A percentile compares a stretch with the other conserved stretches of the same genome.
These are phyloP conservation scores for Lysiphlebus fabarum DNA, from an alignment of 1,140 invertebrate genomes.

Conservation along the genomic window DNA sequence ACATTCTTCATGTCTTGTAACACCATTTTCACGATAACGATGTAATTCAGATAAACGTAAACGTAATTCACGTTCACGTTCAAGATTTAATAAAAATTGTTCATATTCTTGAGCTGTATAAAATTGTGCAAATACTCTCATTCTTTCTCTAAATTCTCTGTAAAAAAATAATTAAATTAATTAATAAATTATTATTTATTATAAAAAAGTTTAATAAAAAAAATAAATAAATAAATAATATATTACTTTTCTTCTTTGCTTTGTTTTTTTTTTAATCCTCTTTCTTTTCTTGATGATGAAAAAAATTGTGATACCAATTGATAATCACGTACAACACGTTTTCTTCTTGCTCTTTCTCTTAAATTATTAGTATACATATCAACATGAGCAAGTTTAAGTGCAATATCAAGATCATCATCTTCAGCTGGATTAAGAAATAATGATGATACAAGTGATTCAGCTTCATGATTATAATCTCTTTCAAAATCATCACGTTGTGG, in stretches of 20 bases:
- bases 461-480: conserved; percentile 89
- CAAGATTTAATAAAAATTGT: conserved; percentile 70
- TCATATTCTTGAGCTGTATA: conserved; percentile 80
- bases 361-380: conserved; percentile 86
- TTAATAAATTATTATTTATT: conserved; percentile 17
- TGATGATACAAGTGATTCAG: conserved; percentile 82
- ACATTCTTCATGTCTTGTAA: conserved; percentile 77
- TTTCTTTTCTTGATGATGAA: conserved; percentile 55
- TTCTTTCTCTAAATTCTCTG: conserved; percentile 75
- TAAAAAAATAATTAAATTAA: conserved; percentile 12
- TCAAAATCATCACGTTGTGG: conserved; percentile 95
- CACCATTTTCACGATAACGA: conserved; percentile 76
- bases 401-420: conserved; percentile 86
- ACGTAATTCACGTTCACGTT: conserved; percentile 79
- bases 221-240: conserved; percentile 5
- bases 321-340: conserved; percentile 83
- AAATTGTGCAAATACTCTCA: conserved; percentile 84
- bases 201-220: conserved; percentile 5
- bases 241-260: conserved; percentile 71
- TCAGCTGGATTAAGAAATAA: conserved; percentile 72
- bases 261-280: conserved; percentile 61
- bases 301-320: conserved; percentile 82
- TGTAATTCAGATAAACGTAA: conserved; percentile 77
- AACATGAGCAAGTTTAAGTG: conserved; percentile 64
- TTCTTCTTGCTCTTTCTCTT: conserved; percentile 80